These are phyloP conservation scores for Lordiphosa collinella DNA, from an alignment of 1,140 invertebrate genomes.

Conservation along the genomic window DNA sequence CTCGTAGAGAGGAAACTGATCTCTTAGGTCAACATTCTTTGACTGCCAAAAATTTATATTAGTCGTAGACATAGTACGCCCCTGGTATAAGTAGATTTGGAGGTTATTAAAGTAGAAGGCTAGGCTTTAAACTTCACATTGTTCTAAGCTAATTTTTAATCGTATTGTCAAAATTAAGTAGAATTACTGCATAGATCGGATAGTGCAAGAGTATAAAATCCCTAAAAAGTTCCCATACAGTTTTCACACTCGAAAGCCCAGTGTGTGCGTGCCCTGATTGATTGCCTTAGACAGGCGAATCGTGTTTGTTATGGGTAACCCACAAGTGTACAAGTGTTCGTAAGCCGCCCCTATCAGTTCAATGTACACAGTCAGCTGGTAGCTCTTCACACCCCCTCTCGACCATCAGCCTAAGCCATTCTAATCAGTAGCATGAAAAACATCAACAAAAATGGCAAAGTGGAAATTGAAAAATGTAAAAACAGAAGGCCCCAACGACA, in stretches of 20 bases:
- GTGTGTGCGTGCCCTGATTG: constrained; percentile 37
- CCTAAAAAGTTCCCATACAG: no score
- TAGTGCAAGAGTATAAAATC: no score
- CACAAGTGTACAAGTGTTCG: background rate
- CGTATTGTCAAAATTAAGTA: no score
- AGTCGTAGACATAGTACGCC: no score
- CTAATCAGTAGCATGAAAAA: constrained; percentile 32
- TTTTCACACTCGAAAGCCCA: constrained; percentile 22
- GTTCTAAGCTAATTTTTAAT: no score
- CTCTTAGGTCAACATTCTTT: no score
- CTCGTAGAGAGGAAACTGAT: no score
- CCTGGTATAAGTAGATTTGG: no score
- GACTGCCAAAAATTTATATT: no score
- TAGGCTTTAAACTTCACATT: no score
- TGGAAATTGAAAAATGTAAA: constrained; percentile 43
- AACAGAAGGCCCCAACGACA: constrained; percentile 14
- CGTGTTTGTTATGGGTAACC: constrained; percentile 1
- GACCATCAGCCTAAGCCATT: constrained; percentile 6
- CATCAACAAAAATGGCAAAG: constrained; percentile 17
- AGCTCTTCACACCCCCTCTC: constrained; percentile 6
- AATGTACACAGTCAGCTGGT: constrained; percentile 29
- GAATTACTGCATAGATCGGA: no score
- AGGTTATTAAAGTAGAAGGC: no score
- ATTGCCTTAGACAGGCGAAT: constrained; percentile 18
- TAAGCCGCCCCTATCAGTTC: constrained; percentile 19